Evolutionary conservation across 2,888 invertebrate species (phyloP), one percentile per base, ranked within the genome.

Genomic region (Heliconius ethilla): DNA sequence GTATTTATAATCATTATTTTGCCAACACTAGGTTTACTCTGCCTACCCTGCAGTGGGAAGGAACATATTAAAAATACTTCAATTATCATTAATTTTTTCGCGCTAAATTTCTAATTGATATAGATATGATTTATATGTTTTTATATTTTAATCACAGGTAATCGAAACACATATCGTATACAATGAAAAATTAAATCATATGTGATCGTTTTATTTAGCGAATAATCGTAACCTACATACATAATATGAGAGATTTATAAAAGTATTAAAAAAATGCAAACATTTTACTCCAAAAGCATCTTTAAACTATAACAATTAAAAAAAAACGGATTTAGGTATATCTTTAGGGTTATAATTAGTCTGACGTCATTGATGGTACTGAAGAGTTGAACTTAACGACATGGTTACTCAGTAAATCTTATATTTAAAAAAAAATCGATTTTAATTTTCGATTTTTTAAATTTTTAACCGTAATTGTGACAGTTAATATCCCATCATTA

Each of bases 401-500:
- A 51, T 22, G 51, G 51, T 51, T 22, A 51, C 22, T 22, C 7
- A 22, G 6, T 51, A 22, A 51, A 51, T 51, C 2, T 51, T 51
- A 45, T 45, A 45, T 45, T 45, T 18, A 45, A 45, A 45, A 45
- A 45, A 45, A 45, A 45, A 9, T 13, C 45, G 1, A 45, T 1
- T 45, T 13, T 13, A 45, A 45, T 45, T 45, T 45, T 45, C 45
- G 45, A 40, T 40, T 63, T n/a, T 27, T 25, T 63, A 13, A 59
- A 3, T 11, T 18, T 65, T 65, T 65, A 29, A 65, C 2, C n/a
- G 37, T 67, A 67, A 37, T 22, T n/a, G 11, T 37, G 18, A 18
- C 37, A 67, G n/a, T 59, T n/a, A 59, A n/a, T 59, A 74, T 13
- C 65, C n/a, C 51, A 65, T 63, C 69, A 76, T 74, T 77, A n/a